Evolutionary conservation across 2,797 vertebrate species (phyloP).

Genomic region (Chelon auratus): DNA sequence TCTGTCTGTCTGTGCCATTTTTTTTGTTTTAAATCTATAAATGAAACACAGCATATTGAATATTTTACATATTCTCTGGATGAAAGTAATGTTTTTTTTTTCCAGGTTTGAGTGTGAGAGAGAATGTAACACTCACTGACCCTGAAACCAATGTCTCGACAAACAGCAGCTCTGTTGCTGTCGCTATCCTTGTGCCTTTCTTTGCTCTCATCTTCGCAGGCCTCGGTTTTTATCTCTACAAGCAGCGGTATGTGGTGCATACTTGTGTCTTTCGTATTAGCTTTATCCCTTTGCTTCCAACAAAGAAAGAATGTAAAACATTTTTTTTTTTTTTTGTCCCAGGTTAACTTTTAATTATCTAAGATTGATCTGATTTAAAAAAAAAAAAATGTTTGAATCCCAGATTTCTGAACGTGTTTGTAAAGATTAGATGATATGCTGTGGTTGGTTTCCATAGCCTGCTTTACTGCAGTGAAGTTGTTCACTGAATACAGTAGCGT

Average conservation of each 20-base stretch:
- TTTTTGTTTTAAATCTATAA: not conserved
- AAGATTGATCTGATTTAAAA: not conserved
- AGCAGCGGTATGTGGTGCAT: slow-evolving; percentile 89
- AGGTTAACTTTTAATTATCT: slow-evolving; percentile 24
- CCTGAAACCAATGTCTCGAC: slow-evolving; percentile 89
- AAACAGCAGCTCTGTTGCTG: slow-evolving; percentile 97
- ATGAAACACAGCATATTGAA: not conserved
- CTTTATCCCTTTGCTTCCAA: slow-evolving; percentile 14
- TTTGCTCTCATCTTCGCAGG: slow-evolving; percentile 99
- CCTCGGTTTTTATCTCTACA: slow-evolving; percentile 98
- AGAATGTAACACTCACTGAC: slow-evolving; percentile 86
- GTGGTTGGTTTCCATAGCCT: slow-evolving; percentile 49
- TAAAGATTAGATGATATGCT: slow-evolving; percentile 33
- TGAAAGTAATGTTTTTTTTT: slow-evolving; percentile 16
- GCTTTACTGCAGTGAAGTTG: slow-evolving; percentile 30
- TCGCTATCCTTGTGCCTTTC: slow-evolving; percentile 99
- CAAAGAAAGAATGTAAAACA: slow-evolving; percentile 3
- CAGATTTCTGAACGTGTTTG: slow-evolving; percentile 39
- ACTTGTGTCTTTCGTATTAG: not conserved
- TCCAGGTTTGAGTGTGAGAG: slow-evolving; percentile 90
- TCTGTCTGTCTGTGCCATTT: too few relatives aligned
- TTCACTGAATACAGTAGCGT: slow-evolving; percentile 41
- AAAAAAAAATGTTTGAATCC: slow-evolving; percentile 32
- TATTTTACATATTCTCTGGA: not conserved
- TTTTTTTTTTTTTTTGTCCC: not conserved